Evolutionary conservation across 2,113 vertebrate species (phyloP).

Genomic region (Eudyptes chrysolophus): DNA sequence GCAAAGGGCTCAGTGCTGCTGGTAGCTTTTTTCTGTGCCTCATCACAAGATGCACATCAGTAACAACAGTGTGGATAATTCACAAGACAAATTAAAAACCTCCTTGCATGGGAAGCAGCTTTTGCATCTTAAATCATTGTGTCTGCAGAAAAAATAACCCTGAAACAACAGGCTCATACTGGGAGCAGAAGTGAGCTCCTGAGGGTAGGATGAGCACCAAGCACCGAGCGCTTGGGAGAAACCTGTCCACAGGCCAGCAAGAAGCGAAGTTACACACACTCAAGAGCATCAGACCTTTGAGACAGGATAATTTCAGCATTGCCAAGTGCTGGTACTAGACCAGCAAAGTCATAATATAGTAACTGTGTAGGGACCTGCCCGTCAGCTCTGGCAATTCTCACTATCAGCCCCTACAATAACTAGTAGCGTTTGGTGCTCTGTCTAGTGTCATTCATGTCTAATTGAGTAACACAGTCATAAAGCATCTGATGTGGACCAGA

Average conservation of each 20-base stretch:
- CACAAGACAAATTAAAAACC: not conserved
- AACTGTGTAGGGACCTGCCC: constrained; percentile 58
- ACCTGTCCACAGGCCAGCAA: not conserved
- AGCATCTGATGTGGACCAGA: constrained; percentile 83
- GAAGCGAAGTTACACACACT: not conserved
- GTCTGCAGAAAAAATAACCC: not conserved
- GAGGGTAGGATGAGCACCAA: not conserved
- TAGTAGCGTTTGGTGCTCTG: constrained; percentile 77
- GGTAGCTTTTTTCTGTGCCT: not conserved
- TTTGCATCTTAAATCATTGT: not conserved
- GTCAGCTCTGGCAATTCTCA: constrained; percentile 77
- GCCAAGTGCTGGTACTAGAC: constrained; percentile 60
- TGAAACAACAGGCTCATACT: not conserved
- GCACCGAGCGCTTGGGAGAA: not conserved
- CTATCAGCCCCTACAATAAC: constrained; percentile 81
- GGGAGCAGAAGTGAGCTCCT: not conserved
- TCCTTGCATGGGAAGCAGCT: not conserved
- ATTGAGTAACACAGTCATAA: constrained; percentile 82
- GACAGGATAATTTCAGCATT: constrained; percentile 35
- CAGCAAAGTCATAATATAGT: constrained; percentile 58
- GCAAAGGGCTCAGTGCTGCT: not conserved
- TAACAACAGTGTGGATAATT: not conserved
- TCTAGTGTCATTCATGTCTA: constrained; percentile 78
- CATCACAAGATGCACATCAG: not conserved
- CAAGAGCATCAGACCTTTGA: constrained; percentile 19